phyloP scores from a whole-genome alignment of 2,888 invertebrate genomes.

The Cheilosia grossa region DNA sequence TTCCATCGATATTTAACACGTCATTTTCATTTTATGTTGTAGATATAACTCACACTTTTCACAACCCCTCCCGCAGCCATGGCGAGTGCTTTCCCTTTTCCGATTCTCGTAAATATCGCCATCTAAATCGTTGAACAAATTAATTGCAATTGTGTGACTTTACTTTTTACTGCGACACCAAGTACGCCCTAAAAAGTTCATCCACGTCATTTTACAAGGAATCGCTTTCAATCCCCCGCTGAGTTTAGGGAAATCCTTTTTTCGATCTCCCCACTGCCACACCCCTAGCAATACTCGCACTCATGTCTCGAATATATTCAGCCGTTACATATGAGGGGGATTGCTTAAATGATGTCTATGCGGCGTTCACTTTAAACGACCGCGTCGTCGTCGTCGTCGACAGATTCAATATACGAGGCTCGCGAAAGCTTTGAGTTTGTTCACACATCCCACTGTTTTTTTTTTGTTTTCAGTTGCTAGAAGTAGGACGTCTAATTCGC shows the following conservation, averaged over 20 bases:
- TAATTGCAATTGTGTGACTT: constrained; percentile 72
- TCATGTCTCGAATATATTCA: constrained; percentile 37
- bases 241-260: constrained; percentile 54
- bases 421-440: constrained; percentile 52
- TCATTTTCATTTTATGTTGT: constrained; percentile 31
- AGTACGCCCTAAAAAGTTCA: constrained; percentile 53
- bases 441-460: constrained; percentile 40
- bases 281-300: background rate
- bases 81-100: constrained; percentile 65
- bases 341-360: constrained; percentile 74
- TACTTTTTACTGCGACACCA: constrained; percentile 58
- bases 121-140: constrained; percentile 61
- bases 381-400: constrained; percentile 43
- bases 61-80: constrained; percentile 26
- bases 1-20: constrained; percentile 49
- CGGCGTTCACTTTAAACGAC: constrained; percentile 70
- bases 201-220: constrained; percentile 56
- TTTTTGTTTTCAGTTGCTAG: background rate
- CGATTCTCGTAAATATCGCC: constrained; percentile 58
- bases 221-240: constrained; percentile 67
- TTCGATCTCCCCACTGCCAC: constrained; percentile 4
- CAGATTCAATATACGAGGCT: constrained; percentile 73
- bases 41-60: background rate
- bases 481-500: constrained; percentile 5
- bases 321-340: constrained; percentile 24